A percentile compares a stretch with the other conserved stretches of the same genome.
Conservation (phyloP, 2,888 invertebrate species). For the Muschampia plurimacula region DNA sequence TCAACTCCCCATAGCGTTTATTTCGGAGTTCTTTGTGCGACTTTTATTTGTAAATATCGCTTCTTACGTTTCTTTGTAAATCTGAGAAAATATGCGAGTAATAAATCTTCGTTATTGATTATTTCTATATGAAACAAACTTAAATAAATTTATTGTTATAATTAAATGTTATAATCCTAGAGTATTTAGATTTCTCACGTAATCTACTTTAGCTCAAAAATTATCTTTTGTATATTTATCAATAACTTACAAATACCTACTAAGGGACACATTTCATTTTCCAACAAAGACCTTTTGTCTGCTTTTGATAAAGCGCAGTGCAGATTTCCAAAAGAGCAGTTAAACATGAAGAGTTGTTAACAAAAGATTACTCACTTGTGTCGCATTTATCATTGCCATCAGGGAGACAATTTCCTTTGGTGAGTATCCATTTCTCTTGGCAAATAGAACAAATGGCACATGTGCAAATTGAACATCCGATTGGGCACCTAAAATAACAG, state of each 20-base stretch:
- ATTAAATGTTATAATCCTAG: background rate
- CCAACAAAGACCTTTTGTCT: conserved; percentile 13
- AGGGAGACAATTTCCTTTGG: conserved; percentile 90
- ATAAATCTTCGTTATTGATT: background rate
- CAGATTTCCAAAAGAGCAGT: conserved; percentile 49
- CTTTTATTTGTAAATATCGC: conserved; percentile 45
- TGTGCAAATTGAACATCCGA: conserved; percentile 91
- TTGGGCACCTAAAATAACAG: conserved; percentile 86
- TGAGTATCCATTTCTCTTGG: conserved; percentile 90
- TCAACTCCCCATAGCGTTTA: conserved; percentile 47
- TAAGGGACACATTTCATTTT: background rate
- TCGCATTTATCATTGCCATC: conserved; percentile 91
- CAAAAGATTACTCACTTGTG: conserved; percentile 85
- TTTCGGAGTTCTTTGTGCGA: conserved; percentile 49
- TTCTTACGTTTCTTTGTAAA: conserved; percentile 46
- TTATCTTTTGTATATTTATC: background rate
- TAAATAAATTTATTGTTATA: background rate
- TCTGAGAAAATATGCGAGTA: conserved; percentile 8
- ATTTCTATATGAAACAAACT: background rate
- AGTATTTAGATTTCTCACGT: background rate
- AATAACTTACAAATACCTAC: background rate
- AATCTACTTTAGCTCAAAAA: background rate
- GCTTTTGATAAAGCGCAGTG: conserved; percentile 28
- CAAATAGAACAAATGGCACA: conserved; percentile 91
- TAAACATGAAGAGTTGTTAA: conserved; percentile 51